Percentiles rank a stretch among this genome's conserved stretches.
Evolutionary conservation across 2,113 vertebrate species (phyloP).

Genomic region (Stercorarius parasiticus): DNA sequence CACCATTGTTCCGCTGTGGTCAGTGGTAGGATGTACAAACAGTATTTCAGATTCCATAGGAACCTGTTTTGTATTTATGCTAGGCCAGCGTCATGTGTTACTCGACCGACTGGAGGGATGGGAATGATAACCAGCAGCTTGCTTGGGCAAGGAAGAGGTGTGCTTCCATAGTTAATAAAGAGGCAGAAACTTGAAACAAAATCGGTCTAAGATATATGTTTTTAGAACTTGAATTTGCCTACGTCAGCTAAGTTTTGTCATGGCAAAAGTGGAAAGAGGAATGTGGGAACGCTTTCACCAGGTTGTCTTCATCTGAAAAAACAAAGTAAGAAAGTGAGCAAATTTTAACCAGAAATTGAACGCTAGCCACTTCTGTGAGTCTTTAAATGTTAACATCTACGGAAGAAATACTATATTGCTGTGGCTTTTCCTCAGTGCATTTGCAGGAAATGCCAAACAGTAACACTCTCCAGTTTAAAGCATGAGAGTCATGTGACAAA

Average conservation of each 20-base stretch:
- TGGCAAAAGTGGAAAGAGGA: slow-evolving; percentile 10
- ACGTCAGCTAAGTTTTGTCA: slow-evolving; percentile 20
- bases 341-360: slow-evolving; percentile 31
- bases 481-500: neutral
- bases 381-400: slow-evolving; percentile 24
- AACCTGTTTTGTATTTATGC: slow-evolving; percentile 66
- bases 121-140: slow-evolving; percentile 51
- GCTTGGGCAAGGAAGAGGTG: slow-evolving; percentile 34
- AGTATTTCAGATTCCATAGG: slow-evolving; percentile 58
- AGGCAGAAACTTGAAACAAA: slow-evolving; percentile 28
- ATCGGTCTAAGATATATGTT: neutral
- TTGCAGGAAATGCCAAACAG: slow-evolving; percentile 43
- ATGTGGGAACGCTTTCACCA: slow-evolving; percentile 17
- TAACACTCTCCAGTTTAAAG: slow-evolving; percentile 1
- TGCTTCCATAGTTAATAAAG: slow-evolving; percentile 14
- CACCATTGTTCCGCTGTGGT: slow-evolving; percentile 67
- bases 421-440: slow-evolving; percentile 42
- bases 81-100: slow-evolving; percentile 44
- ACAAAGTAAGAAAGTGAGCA: neutral
- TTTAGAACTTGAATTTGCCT: slow-evolving; percentile 1
- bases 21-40: slow-evolving; percentile 63
- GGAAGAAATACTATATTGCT: slow-evolving; percentile 27
- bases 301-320: slow-evolving; percentile 48
- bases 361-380: slow-evolving; percentile 2
- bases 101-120: neutral